Evolutionary conservation across 2,888 invertebrate species (phyloP).

Genomic region (Thymelicus lineola): DNA sequence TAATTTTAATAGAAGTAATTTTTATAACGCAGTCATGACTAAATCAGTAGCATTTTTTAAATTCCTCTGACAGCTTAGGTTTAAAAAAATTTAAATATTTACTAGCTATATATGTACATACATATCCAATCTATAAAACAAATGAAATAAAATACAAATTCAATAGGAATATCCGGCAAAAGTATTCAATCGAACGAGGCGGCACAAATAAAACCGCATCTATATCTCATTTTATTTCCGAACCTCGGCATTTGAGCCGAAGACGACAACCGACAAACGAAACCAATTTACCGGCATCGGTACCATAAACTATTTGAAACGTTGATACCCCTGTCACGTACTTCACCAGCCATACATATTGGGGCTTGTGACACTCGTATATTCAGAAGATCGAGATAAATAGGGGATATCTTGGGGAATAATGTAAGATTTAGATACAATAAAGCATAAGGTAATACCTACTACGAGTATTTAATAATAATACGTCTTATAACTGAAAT

Average conservation of each 20-base stretch:
- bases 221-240: conserved; percentile 27
- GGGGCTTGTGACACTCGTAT: conserved; percentile 15
- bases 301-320: conserved; percentile 21
- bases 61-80: neutral
- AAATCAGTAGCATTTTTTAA: too few species aligned
- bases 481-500: too few species aligned
- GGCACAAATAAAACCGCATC: conserved; percentile 13
- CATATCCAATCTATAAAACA: too few species aligned
- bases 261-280: conserved; percentile 32
- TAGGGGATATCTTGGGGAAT: neutral
- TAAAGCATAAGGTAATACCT: too few species aligned
- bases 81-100: too few species aligned
- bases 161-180: neutral
- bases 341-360: conserved; percentile 22
- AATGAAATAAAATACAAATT: too few species aligned
- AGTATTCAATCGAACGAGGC: neutral
- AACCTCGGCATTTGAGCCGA: conserved; percentile 7
- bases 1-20: too few species aligned
- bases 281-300: conserved; percentile 24
- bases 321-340: conserved; percentile 24
- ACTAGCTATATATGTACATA: too few species aligned
- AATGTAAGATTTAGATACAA: neutral
- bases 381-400: conserved; percentile 17
- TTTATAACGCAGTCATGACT: too few species aligned
- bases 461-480: too few species aligned